Percentiles rank a stretch among this genome's conserved stretches.
These are phyloP conservation scores for Chiloscyllium punctatum DNA, from an alignment of 2,797 vertebrate species.

Conservation along the genomic window DNA sequence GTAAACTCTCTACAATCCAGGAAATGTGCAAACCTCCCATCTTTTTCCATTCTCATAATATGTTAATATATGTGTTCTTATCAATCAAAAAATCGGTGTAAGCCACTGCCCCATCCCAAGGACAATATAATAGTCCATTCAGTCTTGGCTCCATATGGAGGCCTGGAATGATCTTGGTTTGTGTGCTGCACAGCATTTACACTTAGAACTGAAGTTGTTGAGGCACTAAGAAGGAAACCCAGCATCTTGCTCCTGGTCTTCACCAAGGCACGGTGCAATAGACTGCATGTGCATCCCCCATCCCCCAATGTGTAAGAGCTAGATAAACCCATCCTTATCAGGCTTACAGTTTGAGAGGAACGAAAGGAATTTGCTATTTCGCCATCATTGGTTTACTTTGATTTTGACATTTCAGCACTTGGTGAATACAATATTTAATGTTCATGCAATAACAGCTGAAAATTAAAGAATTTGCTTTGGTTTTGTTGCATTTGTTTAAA, in stretches of 20 bases:
- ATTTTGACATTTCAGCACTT: neutral
- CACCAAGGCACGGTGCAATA: neutral
- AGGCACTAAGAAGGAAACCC: neutral
- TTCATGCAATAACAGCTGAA: neutral
- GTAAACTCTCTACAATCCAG: too few relatives aligned
- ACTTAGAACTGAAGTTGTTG: neutral
- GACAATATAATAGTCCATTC: neutral
- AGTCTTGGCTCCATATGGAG: neutral
- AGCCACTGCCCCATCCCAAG: neutral
- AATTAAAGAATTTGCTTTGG: slow-evolving; percentile 22
- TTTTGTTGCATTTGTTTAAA: neutral
- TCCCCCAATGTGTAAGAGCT: too few relatives aligned
- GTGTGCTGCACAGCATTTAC: neutral
- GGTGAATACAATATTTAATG: neutral
- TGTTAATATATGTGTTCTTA: too few relatives aligned
- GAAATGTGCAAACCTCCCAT: too few relatives aligned
- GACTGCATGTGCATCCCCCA: neutral
- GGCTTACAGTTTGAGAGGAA: neutral
- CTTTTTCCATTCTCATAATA: too few relatives aligned
- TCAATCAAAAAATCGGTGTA: too few relatives aligned
- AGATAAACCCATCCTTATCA: neutral
- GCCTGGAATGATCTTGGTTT: neutral
- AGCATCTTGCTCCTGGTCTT: neutral
- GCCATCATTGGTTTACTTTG: neutral
- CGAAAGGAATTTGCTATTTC: slow-evolving; percentile 2